Percentiles rank a stretch among this genome's conserved stretches.
phyloP scores from a whole-genome alignment of 2,888 invertebrate genomes.

The Microctonus aethiopoides region DNA sequence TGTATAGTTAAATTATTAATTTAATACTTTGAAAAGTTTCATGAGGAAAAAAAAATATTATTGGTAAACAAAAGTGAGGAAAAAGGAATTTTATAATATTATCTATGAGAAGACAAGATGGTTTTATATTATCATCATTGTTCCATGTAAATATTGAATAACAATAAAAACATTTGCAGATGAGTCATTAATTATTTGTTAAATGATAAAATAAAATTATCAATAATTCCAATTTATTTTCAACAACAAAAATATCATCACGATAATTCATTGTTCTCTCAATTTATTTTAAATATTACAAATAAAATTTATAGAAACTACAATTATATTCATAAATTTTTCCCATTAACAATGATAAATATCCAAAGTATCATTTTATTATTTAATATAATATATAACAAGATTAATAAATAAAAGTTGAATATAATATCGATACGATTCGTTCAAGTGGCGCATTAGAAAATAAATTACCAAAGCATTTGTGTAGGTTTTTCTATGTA shows the following conservation, averaged over 20 bases:
- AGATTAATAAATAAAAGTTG: not conserved
- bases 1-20: too few species aligned
- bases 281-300: too few species aligned
- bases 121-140: not conserved
- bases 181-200: too few species aligned
- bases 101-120: too few species aligned
- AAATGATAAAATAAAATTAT: too few species aligned
- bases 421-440: not conserved
- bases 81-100: not conserved
- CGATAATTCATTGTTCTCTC: too few species aligned
- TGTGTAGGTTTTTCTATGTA: not conserved
- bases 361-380: not conserved
- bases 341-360: not conserved
- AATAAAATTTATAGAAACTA: too few species aligned
- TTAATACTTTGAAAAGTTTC: too few species aligned
- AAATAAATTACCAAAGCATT: not conserved
- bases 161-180: too few species aligned
- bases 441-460: not conserved
- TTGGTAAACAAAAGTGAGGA: not conserved
- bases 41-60: not conserved
- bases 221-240: too few species aligned
- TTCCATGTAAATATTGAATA: too few species aligned
- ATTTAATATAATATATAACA: not conserved
- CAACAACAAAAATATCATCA: too few species aligned
- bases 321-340: conserved; percentile 14